Conservation (phyloP, 2,113 vertebrate genomes). For the Hyaena hyaena region DNA sequence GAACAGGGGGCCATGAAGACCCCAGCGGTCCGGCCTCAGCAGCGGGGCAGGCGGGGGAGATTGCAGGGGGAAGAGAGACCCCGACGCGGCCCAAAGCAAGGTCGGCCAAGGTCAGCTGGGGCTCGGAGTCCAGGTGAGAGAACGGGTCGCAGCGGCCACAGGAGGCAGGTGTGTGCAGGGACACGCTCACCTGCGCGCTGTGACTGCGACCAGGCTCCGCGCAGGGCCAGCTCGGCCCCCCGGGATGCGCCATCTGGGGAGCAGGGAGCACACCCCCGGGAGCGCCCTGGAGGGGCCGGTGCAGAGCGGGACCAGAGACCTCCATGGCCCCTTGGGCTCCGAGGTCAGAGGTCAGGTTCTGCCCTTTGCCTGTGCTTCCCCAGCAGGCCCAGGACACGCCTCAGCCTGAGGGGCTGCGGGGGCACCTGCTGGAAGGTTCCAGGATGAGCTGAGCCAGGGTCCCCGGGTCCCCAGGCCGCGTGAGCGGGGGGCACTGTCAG, state of each 20-base stretch:
- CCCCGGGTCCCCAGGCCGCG: constrained; percentile 76
- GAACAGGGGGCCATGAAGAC: background rate
- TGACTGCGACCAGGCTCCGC: background rate
- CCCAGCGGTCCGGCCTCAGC: background rate
- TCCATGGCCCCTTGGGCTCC: background rate
- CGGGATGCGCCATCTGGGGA: background rate
- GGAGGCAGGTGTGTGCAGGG: background rate
- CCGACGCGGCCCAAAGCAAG: background rate
- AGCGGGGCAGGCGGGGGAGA: background rate
- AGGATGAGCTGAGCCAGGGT: constrained; percentile 82
- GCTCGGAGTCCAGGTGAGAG: background rate
- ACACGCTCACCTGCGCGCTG: background rate
- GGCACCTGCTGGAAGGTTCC: constrained; percentile 80
- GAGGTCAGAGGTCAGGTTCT: background rate
- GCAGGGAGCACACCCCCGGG: background rate
- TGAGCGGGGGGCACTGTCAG: background rate
- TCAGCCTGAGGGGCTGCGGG: too few species aligned
- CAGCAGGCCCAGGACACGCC: background rate
- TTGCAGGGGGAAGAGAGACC: background rate
- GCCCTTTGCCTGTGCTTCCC: background rate
- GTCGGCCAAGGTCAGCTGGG: background rate
- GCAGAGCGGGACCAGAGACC: background rate
- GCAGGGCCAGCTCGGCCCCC: too few species aligned
- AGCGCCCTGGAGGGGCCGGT: background rate
- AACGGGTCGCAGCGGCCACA: fast-evolving